Evolutionary conservation across 2,888 invertebrate genomes (phyloP), one percentile per base, ranked within the genome.

Genomic region (Nephrocerus scutellatus): DNA sequence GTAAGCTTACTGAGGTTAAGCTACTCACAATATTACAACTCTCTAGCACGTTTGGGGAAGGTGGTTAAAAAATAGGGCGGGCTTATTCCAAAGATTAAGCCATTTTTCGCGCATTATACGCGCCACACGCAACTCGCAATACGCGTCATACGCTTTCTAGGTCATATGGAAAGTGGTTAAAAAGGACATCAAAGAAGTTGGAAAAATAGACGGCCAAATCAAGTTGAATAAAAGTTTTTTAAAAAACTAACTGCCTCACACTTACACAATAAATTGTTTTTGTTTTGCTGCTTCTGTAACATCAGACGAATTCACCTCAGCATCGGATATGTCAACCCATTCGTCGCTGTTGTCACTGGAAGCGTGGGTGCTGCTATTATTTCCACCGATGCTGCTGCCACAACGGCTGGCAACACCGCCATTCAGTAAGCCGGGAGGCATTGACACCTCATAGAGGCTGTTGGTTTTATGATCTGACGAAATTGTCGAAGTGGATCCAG

Each of bases 231-330:
- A 6, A 12, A 16, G 12, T 14, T 10, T 26, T 8, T 6, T 16
- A 30, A 18, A 10, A 15, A 19, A 18, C 9, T 15, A 2, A 28
- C 16, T 16, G 28, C 24, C 12, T 13, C 15, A 25, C 51, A 68
- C 68, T 68, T 54, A 68, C 68, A 68, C 66, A 52, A 67, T 61
- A 40, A 67, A 68, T 40, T 65, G 63, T 20, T n/a, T n/a, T n/a
- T 56, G 56, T 39, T 52, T 50, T 47, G 22, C 48, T 15, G 30
- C 39, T 30, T 31, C 28, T 5, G n/a, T 10, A n/a, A n/a, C 32
- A 14, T 46, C 43, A 23, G 36, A 44, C 10, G 31, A 16, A 21
- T 44, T 44, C 5, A 38, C 46, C 25, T 56, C 56, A 21, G 49
- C 48, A 34, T 68, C 68, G 9, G 68, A 65, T 24, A 68, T 61